Percentiles rank a stretch among this genome's conserved stretches.
Evolutionary conservation across 2,797 vertebrate species (phyloP).

Genomic region (Pseudomugil gertrudae): DNA sequence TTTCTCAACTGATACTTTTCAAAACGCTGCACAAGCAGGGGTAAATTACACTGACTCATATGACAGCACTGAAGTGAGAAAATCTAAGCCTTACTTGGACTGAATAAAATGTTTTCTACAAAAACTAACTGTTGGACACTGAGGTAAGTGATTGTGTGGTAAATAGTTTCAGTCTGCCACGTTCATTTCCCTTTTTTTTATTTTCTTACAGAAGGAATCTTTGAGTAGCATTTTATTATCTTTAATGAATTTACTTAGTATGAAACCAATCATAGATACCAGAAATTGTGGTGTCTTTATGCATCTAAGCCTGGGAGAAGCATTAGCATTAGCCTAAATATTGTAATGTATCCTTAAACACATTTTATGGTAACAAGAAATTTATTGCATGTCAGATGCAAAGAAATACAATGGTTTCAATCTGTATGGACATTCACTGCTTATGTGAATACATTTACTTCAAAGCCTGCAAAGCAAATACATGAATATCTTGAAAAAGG

Average conservation of each 20-base stretch:
- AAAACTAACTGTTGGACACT: conserved; percentile 76
- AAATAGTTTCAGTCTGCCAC: conserved; percentile 85
- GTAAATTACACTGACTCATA: conserved; percentile 68
- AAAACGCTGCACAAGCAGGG: conserved; percentile 69
- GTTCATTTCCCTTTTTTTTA: not conserved
- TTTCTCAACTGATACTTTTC: conserved; percentile 18
- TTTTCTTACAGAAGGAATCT: not conserved
- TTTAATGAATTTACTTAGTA: not conserved
- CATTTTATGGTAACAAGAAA: not conserved
- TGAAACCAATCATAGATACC: conserved; percentile 16
- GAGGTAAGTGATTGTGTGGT: conserved; percentile 93
- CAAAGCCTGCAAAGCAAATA: conserved; percentile 13
- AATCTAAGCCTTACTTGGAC: conserved; percentile 84
- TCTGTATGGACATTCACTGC: not conserved
- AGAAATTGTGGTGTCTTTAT: conserved; percentile 28
- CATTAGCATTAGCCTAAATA: no score
- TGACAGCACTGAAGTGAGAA: conserved; percentile 79
- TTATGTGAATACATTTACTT: not conserved
- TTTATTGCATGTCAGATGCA: no score
- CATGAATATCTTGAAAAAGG: conserved; percentile 9
- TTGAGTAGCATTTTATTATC: conserved; percentile 5
- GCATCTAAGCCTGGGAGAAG: conserved; percentile 7
- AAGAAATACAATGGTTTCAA: no score
- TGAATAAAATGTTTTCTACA: conserved; percentile 54
- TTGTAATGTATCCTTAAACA: no score